Evolutionary conservation across 2,797 vertebrate genomes (phyloP).

Genomic region (Alosa sapidissima): DNA sequence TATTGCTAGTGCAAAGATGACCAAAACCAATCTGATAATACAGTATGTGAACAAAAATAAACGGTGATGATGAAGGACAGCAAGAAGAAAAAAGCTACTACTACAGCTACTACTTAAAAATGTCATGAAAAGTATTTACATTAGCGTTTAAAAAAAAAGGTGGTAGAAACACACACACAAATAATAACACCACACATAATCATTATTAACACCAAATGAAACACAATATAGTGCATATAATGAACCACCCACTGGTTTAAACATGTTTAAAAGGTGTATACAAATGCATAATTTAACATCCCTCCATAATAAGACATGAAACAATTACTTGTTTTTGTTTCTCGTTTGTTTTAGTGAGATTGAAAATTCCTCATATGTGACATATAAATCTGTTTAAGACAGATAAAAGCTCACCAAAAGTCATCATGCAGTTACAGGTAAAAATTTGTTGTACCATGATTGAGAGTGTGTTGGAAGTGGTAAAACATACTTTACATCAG

Average conservation of each 20-base stretch:
- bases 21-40: neutral
- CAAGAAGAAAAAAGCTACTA: neutral
- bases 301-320: neutral
- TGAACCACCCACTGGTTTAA: neutral
- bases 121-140: constrained; percentile 4
- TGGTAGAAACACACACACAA: neutral
- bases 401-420: neutral
- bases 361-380: neutral
- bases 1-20: neutral
- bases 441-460: neutral
- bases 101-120: neutral
- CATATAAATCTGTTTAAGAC: neutral
- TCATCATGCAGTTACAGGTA: neutral
- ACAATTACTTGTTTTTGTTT: neutral
- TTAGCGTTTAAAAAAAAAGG: neutral
- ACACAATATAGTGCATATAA: neutral
- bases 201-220: neutral
- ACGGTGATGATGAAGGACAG: neutral
- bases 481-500: constrained; percentile 48
- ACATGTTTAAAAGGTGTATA: neutral
- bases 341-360: neutral
- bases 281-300: neutral
- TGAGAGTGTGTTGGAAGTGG: neutral
- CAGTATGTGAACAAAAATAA: neutral
- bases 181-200: neutral